Base-by-base conservation (phyloP, 2,888 invertebrate species). In the Amblyjoppa fuscipennis region DNA sequence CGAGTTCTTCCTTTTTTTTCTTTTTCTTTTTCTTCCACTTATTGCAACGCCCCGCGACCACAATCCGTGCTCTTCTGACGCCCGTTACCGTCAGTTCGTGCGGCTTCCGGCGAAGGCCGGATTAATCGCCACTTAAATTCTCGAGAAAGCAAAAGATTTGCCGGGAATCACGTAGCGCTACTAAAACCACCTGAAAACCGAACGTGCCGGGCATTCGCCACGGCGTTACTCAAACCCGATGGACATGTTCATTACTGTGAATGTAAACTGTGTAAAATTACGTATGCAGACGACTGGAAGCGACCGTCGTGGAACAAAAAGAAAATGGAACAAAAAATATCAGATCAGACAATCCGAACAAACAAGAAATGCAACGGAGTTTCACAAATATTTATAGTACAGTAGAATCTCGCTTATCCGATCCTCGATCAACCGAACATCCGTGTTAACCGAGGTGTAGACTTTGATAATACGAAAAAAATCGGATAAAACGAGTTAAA, bases 1-100 rank as follows among this genome's bases (percentile, higher is more conserved):
- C 87, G 83, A 83, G 88, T 90, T 86, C 85, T 87, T 89, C 87
- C 87, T 90, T 87, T 87, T 86, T 85, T 87, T 83, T 75, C 20
- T 20, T 79, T 87, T 73, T 77, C 81, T 84, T 80, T 81, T 87
- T 88, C 88, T 16, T 68, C 56, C 71, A 68, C 81, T 77, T 77
- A 81, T 61, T 51, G 51, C 71, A 56, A 56, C 31, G 69, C 28
- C 13, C 41, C 28, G 4, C 31, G 64, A 41, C 64, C 56, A 66
- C 34, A 66, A 38, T 53, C 53, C 25, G 85, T 85, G 53, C 78
- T 86, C 80, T 84, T 25, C 78, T 78, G 69, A 83, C 88, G 82
- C 13, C 66, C 51, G 56, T 66, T 68, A 81, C 81, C 45, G 73
- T 77, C 61, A 53, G 51, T 81, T 81, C 84, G 81, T 84, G 84